Conservation (phyloP, 2,888 invertebrate genomes). For the Empis stercorea region DNA sequence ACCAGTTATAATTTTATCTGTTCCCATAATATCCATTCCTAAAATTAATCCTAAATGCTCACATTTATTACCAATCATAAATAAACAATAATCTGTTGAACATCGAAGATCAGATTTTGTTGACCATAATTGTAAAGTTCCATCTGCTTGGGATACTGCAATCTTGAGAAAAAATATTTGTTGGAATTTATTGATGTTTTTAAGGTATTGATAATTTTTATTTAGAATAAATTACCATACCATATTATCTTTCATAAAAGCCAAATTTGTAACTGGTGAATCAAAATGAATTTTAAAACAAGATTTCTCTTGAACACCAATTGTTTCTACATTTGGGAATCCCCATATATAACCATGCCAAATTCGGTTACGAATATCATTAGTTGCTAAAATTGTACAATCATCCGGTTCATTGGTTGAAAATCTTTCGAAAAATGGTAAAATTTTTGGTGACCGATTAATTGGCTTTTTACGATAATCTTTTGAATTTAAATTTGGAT, state of each 20-base stretch:
- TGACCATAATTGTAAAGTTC: constrained; percentile 30
- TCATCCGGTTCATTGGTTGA: constrained; percentile 18
- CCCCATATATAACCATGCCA: constrained; percentile 32
- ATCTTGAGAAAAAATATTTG: constrained; percentile 5
- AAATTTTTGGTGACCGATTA: constrained; percentile 24
- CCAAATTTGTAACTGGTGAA: constrained; percentile 24
- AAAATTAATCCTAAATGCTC: constrained; percentile 28
- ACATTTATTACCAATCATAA: constrained; percentile 24
- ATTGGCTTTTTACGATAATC: constrained; percentile 28
- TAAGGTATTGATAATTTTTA: not conserved
- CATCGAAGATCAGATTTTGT: constrained; percentile 26
- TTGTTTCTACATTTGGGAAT: constrained; percentile 19
- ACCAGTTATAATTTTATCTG: constrained; percentile 24
- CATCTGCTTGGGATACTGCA: constrained; percentile 7
- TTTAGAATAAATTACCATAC: constrained; percentile 13
- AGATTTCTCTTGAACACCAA: constrained; percentile 16
- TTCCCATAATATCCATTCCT: constrained; percentile 23
- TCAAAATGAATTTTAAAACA: constrained; percentile 24
- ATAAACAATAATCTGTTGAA: constrained; percentile 25
- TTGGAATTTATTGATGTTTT: not conserved
- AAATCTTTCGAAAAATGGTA: constrained; percentile 28
- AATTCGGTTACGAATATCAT: constrained; percentile 25
- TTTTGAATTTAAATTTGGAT: constrained; percentile 23
- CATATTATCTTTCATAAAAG: constrained; percentile 24
- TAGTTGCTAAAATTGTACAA: constrained; percentile 24